Base-by-base conservation (phyloP, 1,140 invertebrate genomes). In the Drosophila insularis region DNA sequence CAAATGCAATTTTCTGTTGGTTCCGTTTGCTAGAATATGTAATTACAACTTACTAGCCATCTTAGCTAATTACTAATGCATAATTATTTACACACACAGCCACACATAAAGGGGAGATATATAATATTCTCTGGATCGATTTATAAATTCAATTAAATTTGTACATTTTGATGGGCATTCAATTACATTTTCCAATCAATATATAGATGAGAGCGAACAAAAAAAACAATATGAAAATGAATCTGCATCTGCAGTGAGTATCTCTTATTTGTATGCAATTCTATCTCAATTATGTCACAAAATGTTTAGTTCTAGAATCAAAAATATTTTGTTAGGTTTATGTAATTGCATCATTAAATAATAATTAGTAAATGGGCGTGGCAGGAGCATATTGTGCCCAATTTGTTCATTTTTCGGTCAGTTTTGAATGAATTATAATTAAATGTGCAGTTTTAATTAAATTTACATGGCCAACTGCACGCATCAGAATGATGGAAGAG, bases 371-470 rank as follows among this genome's bases (percentile, higher is more conserved):
- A 14, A 37, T 10, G 27, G 55, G 32, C 32, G 19, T 31, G 27
- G 21, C 23, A 56, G 35, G 40, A 11, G 35, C 46, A 11, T 6
- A 61, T 39, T 32, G 46, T 60, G 77, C 35, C 6, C 13, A 14
- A 19, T 46, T 46, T 46, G 43, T 17, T 17, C 14, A 63, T 67
- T 80, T 74, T 74, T 65, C 27, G 70, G 71, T 10, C 58, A 54
- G 40, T 66, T 78, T 78, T 61, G 43, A 46, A 55, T 58, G 46
- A 40, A 55, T 71, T 54, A 78, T 75, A 86, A 87, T 87, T 82
- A 79, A 81, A 86, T 86, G 81, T 79, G 75, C 68, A 73, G 62
- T 70, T 86, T 69, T 87, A 87, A 87, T 87, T 86, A 86, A 86
- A 86, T 87, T 87, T 81, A 69, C 82, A 86, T 86, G 66, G 39